Base-by-base conservation (phyloP, 2,113 vertebrate genomes). In the Grallaria varia region DNA sequence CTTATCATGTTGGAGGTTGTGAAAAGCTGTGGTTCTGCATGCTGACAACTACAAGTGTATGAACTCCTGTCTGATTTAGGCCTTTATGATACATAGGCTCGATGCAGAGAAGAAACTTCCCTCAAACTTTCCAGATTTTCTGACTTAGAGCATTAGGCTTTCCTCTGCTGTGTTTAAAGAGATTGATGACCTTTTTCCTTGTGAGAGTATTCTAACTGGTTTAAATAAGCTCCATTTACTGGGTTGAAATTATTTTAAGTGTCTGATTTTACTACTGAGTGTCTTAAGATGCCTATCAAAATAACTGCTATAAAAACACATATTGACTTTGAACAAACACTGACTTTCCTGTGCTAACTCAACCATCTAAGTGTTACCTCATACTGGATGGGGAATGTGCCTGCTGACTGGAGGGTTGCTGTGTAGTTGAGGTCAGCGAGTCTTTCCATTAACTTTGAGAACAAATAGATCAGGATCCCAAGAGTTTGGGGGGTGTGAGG, bases 181-280 rank as follows among this genome's bases (percentile, higher is more conserved):
- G 18, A 56, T 9, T 33, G 14, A 37, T 83, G 78, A 88, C 59
- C 37, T 94, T 88, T 90, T 68, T 77, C 66, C 12, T 45, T n/a
- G 42, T 33, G 50, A 14, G 22, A 63, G 50, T 80, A 31, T 59
- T 90, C 35, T 28, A 71, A 83, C 55, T 72, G 31, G 13, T 84
- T 95, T 71, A 89, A 88, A 86, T 63, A 19, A 86, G 59, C n/a
- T 81, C 25, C 2, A 12, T 84, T 76, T 69, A 90, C 83, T 76
- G 47, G 55, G 20, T 40, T 83, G 40, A 55, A 94, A 86, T 88
- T 86, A 75, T 63, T 84, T 89, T 63, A 82, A 87, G 63, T 55
- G 59, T 90, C 42, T 86, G 71, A 77, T 83, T 93, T 92, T 88
- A 78, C 49, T 72, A 25, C 59, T 72, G 19, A 20, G 18, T 75